Percentiles rank a stretch among this genome's conserved stretches.
These are phyloP conservation scores for Lobophora halterata DNA, from an alignment of 2,888 invertebrate genomes.

Conservation along the genomic window DNA sequence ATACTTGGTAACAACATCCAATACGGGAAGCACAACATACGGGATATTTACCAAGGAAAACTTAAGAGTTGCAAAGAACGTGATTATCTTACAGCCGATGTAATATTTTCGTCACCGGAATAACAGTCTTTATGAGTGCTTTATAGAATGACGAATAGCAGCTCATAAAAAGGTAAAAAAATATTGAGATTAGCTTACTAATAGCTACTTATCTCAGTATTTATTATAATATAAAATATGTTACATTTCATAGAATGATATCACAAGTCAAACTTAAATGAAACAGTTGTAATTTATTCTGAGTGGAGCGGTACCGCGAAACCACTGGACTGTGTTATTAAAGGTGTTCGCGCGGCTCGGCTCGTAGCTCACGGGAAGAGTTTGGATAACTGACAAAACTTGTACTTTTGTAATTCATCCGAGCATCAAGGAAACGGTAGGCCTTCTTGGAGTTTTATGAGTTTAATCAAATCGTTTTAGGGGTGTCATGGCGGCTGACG, in stretches of 20 bases:
- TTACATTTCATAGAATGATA: too few species aligned
- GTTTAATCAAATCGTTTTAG: constrained; percentile 76
- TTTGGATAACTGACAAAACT: constrained; percentile 34
- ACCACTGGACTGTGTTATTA: constrained; percentile 76
- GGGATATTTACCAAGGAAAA: constrained; percentile 39
- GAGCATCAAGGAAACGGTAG: constrained; percentile 33
- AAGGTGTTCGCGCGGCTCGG: constrained; percentile 56
- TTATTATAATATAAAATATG: too few species aligned
- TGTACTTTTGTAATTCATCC: constrained; percentile 22
- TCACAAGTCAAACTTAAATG: constrained; percentile 33
- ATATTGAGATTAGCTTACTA: too few species aligned
- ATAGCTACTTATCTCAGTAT: too few species aligned
- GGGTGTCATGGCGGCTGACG: constrained; percentile 50
- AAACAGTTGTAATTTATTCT: constrained; percentile 56
- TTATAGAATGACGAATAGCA: too few species aligned
- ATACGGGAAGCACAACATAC: constrained; percentile 49
- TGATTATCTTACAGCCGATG: constrained; percentile 21
- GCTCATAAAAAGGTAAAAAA: too few species aligned
- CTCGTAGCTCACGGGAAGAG: constrained; percentile 53
- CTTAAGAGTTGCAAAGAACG: constrained; percentile 34
- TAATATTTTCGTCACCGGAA: constrained; percentile 20
- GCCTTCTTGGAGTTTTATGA: constrained; percentile 67
- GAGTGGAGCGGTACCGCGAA: constrained; percentile 65
- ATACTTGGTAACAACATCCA: constrained; percentile 69
- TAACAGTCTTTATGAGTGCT: too few species aligned